phyloP scores from a whole-genome alignment of 2,888 invertebrate species.

The Cremastinae sp. region DNA sequence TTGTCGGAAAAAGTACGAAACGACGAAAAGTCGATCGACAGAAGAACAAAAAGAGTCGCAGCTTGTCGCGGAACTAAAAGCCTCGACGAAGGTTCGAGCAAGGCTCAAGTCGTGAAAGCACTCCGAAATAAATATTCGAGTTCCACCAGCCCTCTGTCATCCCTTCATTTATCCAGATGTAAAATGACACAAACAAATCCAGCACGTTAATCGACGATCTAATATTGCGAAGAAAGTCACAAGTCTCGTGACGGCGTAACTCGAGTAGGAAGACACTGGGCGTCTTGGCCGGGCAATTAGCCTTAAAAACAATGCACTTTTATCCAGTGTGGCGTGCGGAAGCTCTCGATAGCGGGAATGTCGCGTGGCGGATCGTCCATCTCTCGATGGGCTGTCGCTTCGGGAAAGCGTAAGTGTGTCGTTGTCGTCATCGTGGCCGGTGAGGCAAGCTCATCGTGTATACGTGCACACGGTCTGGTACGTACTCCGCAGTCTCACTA shows the following conservation, averaged over 20 bases:
- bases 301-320: constrained; percentile 3
- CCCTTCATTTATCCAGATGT: not conserved
- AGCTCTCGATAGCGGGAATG: constrained; percentile 2
- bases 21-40: no score
- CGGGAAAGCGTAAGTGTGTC: constrained; percentile 50
- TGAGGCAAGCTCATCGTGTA: constrained; percentile 53
- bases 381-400: constrained; percentile 44
- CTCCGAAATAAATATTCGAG: no score
- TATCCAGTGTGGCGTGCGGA: constrained; percentile 11
- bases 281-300: not conserved
- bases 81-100: no score
- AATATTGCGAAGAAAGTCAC: not conserved
- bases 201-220: constrained; percentile 4
- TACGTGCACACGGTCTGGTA: constrained; percentile 28
- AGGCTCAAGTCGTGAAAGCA: no score
- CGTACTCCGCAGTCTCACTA: constrained; percentile 59
- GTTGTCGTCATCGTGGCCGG: constrained; percentile 52
- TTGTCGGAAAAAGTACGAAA: no score
- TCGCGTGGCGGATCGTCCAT: constrained; percentile 64
- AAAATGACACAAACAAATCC: constrained; percentile 5
- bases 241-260: constrained; percentile 6
- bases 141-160: no score
- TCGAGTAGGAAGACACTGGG: constrained; percentile 14
- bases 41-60: no score
- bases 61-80: no score